Conservation (phyloP, 2,113 vertebrate genomes). For the Cyanocitta stelleri region DNA sequence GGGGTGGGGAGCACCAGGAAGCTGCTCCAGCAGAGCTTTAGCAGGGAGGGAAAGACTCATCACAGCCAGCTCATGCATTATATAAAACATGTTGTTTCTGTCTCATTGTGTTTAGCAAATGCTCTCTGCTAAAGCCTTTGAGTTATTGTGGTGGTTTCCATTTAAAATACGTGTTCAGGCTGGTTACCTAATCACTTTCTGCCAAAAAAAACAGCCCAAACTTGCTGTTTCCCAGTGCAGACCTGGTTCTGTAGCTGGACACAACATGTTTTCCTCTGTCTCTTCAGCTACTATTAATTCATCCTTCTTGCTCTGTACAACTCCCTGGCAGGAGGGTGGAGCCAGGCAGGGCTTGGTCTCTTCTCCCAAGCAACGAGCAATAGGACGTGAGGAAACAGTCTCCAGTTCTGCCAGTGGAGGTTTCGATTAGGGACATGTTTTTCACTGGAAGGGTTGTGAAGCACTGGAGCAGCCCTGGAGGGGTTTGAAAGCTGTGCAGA, state of each 20-base stretch:
- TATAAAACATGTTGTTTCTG: neutral
- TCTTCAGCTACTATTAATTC: neutral
- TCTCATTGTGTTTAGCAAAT: neutral
- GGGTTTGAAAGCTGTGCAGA: neutral
- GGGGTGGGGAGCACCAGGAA: accelerated
- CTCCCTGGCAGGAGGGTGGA: neutral
- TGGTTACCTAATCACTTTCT: neutral
- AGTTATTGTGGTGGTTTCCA: neutral
- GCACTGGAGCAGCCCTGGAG: neutral
- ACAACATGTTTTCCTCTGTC: neutral
- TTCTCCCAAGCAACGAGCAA: neutral
- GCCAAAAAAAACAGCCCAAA: neutral
- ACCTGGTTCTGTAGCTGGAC: neutral
- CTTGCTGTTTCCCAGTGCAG: neutral
- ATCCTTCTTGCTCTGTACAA: neutral
- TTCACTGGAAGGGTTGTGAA: neutral
- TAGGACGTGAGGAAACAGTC: neutral
- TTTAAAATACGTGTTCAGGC: neutral
- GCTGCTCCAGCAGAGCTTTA: neutral
- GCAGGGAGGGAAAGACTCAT: neutral
- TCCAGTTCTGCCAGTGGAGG: neutral
- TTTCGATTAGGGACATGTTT: neutral
- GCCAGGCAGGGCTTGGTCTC: neutral
- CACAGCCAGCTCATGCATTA: neutral
- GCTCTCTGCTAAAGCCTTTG: neutral